Evolutionary conservation across 2,888 invertebrate species (phyloP).

Genomic region (Drosophila neonasuta): DNA sequence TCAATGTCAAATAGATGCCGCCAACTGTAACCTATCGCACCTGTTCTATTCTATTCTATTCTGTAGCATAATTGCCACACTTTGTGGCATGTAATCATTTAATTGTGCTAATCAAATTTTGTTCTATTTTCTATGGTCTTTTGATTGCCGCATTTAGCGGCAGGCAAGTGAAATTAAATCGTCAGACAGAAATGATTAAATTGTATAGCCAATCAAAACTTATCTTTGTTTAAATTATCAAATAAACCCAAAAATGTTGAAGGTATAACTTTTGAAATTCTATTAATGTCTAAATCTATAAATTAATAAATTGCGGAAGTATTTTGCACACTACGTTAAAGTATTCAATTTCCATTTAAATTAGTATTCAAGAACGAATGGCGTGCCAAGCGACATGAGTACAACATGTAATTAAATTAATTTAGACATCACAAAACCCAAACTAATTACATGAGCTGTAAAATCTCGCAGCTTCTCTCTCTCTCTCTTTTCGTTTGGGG

Average conservation of each 20-base stretch:
- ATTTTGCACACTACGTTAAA: not conserved
- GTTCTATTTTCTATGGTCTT: constrained; percentile 50
- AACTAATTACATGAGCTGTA: constrained; percentile 6
- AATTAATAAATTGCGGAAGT: not conserved
- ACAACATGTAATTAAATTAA: constrained; percentile 7
- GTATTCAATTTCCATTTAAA: not conserved
- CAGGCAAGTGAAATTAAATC: constrained; percentile 25
- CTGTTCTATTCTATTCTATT: constrained; percentile 15
- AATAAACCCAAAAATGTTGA: too few relatives aligned
- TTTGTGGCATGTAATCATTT: constrained; percentile 74
- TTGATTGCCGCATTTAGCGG: constrained; percentile 69
- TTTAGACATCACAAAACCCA: constrained; percentile 17
- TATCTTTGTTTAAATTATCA: too few relatives aligned
- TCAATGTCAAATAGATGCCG: constrained; percentile 51
- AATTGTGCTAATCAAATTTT: constrained; percentile 74
- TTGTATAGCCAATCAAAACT: too few relatives aligned
- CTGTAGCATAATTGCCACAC: constrained; percentile 63
- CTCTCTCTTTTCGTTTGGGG: not conserved
- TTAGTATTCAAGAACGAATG: not conserved
- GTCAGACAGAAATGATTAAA: not conserved
- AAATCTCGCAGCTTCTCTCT: constrained; percentile 3
- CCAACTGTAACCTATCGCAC: constrained; percentile 27
- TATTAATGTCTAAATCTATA: not conserved
- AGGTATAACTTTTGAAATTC: too few relatives aligned
- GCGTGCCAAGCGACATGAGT: not conserved